Evolutionary conservation across 2,797 vertebrate species (phyloP).

Genomic region (Pipistrellus kuhlii): DNA sequence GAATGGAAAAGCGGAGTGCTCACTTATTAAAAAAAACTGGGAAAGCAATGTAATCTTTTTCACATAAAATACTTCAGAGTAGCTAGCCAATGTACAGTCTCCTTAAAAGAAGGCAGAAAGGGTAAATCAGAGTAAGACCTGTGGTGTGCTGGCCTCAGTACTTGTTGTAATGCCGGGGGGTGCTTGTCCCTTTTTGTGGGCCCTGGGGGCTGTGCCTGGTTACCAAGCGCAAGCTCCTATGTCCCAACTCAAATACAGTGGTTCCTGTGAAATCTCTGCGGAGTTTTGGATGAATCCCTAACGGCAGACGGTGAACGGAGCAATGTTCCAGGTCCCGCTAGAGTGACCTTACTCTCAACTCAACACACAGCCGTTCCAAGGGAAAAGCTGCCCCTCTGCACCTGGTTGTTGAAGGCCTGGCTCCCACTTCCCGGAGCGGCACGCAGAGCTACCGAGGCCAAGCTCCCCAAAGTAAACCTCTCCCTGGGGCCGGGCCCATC

Average conservation of each 20-base stretch:
- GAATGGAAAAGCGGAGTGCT: background rate
- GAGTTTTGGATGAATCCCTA: slow-evolving; percentile 12
- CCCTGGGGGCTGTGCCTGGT: background rate
- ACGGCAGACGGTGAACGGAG: slow-evolving; percentile 35
- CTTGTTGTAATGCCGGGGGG: background rate
- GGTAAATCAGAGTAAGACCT: background rate
- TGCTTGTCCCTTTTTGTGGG: background rate
- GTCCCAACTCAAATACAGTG: background rate
- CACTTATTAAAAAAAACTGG: background rate
- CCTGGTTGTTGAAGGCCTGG: background rate
- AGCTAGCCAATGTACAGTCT: background rate
- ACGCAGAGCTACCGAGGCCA: slow-evolving; percentile 50
- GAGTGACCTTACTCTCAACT: slow-evolving; percentile 50
- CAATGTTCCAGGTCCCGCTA: slow-evolving; percentile 49
- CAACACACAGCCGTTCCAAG: slow-evolving; percentile 17
- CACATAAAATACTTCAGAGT: background rate
- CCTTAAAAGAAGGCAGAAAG: slow-evolving; percentile 18
- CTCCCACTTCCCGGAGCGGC: background rate
- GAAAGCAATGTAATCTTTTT: background rate
- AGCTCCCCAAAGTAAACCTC: background rate
- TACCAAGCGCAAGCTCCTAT: rapidly evolving
- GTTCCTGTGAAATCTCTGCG: slow-evolving; percentile 6
- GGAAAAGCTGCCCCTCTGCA: background rate
- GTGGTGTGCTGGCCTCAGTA: rapidly evolving
- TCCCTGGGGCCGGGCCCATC: background rate